phyloP scores from a whole-genome alignment of 2,888 invertebrate species.

The Atrina japonica region DNA sequence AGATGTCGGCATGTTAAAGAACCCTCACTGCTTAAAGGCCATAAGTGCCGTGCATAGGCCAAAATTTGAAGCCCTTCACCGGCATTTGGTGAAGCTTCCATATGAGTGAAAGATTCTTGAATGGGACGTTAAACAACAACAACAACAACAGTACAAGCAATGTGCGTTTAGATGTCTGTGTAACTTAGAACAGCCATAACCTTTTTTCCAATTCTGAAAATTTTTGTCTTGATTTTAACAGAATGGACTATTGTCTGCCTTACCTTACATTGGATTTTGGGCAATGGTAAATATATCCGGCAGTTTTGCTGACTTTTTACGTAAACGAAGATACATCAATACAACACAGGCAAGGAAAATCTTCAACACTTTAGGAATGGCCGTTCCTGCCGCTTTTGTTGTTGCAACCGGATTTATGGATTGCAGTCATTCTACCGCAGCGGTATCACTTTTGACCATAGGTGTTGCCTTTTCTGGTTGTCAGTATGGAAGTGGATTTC shows the following conservation, averaged over 20 bases:
- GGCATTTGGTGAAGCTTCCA: too few species aligned
- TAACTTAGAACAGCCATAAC: too few species aligned
- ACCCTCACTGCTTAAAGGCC: too few species aligned
- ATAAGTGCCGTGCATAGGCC: too few species aligned
- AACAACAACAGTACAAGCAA: too few species aligned
- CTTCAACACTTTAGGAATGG: conserved; percentile 69
- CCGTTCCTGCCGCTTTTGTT: conserved; percentile 72
- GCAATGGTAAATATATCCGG: conserved; percentile 68
- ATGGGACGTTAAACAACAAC: too few species aligned
- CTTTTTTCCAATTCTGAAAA: too few species aligned
- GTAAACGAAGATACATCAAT: conserved; percentile 47
- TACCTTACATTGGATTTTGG: conserved; percentile 78
- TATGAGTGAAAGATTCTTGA: too few species aligned
- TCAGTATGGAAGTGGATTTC: conserved; percentile 75
- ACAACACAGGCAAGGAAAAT: conserved; percentile 66
- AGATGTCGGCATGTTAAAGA: too few species aligned
- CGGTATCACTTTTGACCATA: conserved; percentile 73
- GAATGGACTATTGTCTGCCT: conserved; percentile 78
- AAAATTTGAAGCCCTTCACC: too few species aligned
- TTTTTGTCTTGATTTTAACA: conserved; percentile 52
- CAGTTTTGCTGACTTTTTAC: conserved; percentile 66
- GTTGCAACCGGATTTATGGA: conserved; percentile 76
- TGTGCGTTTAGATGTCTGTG: too few species aligned
- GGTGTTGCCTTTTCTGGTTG: conserved; percentile 75
- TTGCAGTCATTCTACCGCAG: conserved; percentile 70